phyloP scores from a whole-genome alignment of 2,113 vertebrate species.

The Mesembrinibis cayennensis region DNA sequence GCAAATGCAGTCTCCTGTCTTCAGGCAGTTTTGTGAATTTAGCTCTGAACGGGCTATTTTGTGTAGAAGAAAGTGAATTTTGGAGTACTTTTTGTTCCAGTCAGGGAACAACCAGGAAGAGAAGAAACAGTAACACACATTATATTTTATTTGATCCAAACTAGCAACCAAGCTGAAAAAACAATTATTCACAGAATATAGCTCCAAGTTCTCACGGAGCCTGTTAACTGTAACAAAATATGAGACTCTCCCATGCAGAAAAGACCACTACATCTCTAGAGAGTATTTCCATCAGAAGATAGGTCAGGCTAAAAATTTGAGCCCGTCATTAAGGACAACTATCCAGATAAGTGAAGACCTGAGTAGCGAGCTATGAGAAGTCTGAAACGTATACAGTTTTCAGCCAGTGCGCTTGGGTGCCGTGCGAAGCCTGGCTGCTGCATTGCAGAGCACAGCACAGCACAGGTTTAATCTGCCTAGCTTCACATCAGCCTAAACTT shows the following conservation, averaged over 20 bases:
- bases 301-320: not conserved
- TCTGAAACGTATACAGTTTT: not conserved
- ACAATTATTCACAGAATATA: not conserved
- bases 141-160: not conserved
- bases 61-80: not conserved
- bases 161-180: conserved; percentile 30
- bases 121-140: not conserved
- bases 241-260: not conserved
- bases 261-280: not conserved
- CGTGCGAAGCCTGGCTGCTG: not conserved
- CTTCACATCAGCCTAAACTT: not conserved
- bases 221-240: not conserved
- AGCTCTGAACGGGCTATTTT: not conserved
- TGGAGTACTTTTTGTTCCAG: not conserved
- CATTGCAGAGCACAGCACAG: not conserved
- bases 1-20: not conserved
- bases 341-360: not conserved
- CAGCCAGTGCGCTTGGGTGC: fast-evolving
- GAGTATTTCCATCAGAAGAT: not conserved
- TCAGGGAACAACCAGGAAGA: not conserved
- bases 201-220: not conserved
- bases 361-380: not conserved
- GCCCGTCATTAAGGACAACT: not conserved
- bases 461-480: not conserved
- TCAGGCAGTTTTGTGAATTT: not conserved